Conservation (phyloP, 1,140 invertebrate species). For the Drosophila kanapiae region DNA sequence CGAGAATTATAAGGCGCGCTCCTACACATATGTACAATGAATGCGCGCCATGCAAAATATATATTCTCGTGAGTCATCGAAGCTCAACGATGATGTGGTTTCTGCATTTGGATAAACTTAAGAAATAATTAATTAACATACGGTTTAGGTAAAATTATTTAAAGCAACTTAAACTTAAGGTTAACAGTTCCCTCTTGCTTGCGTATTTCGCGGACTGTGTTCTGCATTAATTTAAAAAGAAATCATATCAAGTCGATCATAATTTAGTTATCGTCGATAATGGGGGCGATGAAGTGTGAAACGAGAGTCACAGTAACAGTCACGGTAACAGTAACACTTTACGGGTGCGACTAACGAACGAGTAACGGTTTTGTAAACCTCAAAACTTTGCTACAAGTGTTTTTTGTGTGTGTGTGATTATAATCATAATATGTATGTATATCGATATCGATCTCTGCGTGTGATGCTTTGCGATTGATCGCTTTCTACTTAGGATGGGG, state of each 20-base stretch:
- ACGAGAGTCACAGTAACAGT: constrained; percentile 47
- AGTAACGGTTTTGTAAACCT: constrained; percentile 54
- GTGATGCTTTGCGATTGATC: constrained; percentile 51
- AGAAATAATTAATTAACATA: constrained; percentile 47
- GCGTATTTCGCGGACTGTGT: constrained; percentile 2
- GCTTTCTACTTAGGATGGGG: constrained; percentile 42
- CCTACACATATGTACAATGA: constrained; percentile 48
- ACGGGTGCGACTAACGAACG: constrained; percentile 52
- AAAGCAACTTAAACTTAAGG: constrained; percentile 51
- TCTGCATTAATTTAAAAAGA: constrained; percentile 18
- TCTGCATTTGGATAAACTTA: constrained; percentile 46
- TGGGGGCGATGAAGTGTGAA: constrained; percentile 40
- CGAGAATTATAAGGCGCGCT: constrained; percentile 34
- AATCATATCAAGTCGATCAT: constrained; percentile 43
- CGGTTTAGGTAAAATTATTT: constrained; percentile 53
- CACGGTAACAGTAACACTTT: constrained; percentile 48
- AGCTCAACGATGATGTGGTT: constrained; percentile 22
- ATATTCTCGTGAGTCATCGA: constrained; percentile 34
- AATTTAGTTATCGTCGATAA: constrained; percentile 37
- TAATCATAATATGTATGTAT: constrained; percentile 30
- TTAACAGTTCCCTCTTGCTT: constrained; percentile 39
- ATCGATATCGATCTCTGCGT: constrained; percentile 39
- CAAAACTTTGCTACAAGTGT: constrained; percentile 47
- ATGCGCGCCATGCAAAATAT: constrained; percentile 37
- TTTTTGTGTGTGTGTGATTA: constrained; percentile 28